Base-by-base conservation (phyloP, 1,140 invertebrate genomes). In the Procambarus clarkii region DNA sequence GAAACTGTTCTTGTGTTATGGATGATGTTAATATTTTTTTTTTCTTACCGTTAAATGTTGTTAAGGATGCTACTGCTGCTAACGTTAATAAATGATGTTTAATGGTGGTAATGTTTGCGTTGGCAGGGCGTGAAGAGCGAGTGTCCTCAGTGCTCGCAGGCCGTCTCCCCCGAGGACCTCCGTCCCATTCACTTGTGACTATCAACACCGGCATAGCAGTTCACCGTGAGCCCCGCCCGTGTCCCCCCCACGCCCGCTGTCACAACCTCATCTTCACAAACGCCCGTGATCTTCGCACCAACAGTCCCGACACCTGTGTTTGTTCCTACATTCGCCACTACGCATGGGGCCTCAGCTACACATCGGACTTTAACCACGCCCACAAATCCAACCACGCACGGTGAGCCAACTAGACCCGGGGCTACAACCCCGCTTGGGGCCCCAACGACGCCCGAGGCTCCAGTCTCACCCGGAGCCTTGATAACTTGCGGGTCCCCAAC, bases 131-230 rank as follows among this genome's bases (percentile, higher is more conserved):
- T 97, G 0, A 98, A 98, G 95, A 98, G 98, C 94, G 95, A 98
- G 45, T 99, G 98, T 94, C 98, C 98, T 0, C 98, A 98, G 94
- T 98, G 98, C 94, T 98, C 98, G 95, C 97, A 97, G 95, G 98
- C 98, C 93, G 98, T 98, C 60, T 97, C 97, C 4, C 96, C 98
- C 34, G 95, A 96, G 91, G 97, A 98, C 95, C 95, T 99, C 83
- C 95, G 98, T 92, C 96, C 97, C 93, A 98, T 99, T 94, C 98
- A 98, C 94, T 96, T 98, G 96, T 98, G 96, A 96, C 94, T 60
- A 80, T 83, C 82, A 64, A 80, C 82, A n/a, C 77, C 89, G 11
- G 74, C 82, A 24, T 91, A 91, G 89, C 86, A 81, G 79, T 69
- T 50, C 78, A 54, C 45, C 78, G 5, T 24, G 45, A 13, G 64